Evolutionary conservation across 2,797 vertebrate genomes (phyloP).

Genomic region (Glyptemys insculpta): DNA sequence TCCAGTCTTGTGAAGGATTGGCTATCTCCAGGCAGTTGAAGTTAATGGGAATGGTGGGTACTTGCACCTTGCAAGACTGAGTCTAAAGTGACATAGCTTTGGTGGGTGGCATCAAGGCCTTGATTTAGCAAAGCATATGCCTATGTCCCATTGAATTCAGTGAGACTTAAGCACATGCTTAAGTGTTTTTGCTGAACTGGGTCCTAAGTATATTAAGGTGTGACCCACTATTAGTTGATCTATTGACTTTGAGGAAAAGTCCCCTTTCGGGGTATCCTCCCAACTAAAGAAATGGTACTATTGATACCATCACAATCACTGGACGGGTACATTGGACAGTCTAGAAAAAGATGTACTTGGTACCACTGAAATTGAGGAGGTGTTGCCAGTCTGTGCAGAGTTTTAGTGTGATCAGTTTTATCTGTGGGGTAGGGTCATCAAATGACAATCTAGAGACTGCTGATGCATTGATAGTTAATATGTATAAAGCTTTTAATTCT

Average conservation of each 20-base stretch:
- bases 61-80: background rate
- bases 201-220: background rate
- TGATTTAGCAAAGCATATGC: background rate
- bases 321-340: background rate
- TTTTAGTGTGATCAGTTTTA: background rate
- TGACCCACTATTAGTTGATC: background rate
- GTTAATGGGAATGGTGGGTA: background rate
- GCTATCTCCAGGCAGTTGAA: background rate
- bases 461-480: background rate
- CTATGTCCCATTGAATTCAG: background rate
- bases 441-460: background rate
- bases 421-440: background rate
- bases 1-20: background rate
- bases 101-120: background rate
- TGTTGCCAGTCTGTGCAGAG: background rate
- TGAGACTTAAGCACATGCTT: background rate
- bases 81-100: background rate
- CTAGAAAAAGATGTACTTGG: background rate
- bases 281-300: background rate
- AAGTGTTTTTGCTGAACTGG: background rate
- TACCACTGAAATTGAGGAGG: background rate
- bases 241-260: background rate
- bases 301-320: background rate
- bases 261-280: background rate
- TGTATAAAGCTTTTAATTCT: background rate